A percentile compares a stretch with the other conserved stretches of the same genome.
These are phyloP conservation scores for Mesocentrotus franciscanus DNA, from an alignment of 53 echinoderm and acorn worm species.

Conservation along the genomic window DNA sequence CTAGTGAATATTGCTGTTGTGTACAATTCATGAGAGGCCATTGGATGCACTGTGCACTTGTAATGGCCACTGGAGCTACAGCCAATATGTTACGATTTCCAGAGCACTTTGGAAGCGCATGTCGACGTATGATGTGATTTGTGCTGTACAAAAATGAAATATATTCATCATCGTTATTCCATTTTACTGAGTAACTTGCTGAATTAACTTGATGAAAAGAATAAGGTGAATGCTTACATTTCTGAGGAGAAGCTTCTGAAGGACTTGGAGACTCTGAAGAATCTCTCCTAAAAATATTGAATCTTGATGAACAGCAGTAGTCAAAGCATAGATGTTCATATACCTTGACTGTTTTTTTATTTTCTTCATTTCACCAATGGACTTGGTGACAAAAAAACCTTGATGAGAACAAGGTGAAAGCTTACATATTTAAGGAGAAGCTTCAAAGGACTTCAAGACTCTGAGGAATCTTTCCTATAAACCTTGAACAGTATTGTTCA, in stretches of 20 bases:
- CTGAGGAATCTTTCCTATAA: conserved; percentile 54
- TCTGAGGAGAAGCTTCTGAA: conserved; percentile 93
- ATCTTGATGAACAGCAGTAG: too few relatives aligned
- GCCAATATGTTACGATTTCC: too few relatives aligned
- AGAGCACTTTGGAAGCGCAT: too few relatives aligned
- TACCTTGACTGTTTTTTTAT: neutral
- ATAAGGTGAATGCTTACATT: conserved; percentile 90
- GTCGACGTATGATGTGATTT: too few relatives aligned
- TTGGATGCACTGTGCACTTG: too few relatives aligned
- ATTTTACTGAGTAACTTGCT: conserved; percentile 71
- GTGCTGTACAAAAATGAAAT: too few relatives aligned
- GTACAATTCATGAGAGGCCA: too few relatives aligned
- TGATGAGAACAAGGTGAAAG: conserved; percentile 95
- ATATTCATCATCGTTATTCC: too few relatives aligned
- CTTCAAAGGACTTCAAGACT: conserved; percentile 86
- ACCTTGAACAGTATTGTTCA: too few relatives aligned
- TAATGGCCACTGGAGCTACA: too few relatives aligned
- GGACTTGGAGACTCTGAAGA: conserved; percentile 80
- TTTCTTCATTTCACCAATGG: conserved; percentile 33
- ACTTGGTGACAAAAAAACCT: conserved; percentile 91
- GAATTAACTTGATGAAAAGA: conserved; percentile 94
- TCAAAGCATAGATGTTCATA: too few relatives aligned
- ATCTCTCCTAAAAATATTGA: neutral
- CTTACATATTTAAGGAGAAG: conserved; percentile 93
- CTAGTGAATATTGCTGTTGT: too few relatives aligned